phyloP scores from a whole-genome alignment of 1,140 invertebrate species.

The Chironomus striatipennis region DNA sequence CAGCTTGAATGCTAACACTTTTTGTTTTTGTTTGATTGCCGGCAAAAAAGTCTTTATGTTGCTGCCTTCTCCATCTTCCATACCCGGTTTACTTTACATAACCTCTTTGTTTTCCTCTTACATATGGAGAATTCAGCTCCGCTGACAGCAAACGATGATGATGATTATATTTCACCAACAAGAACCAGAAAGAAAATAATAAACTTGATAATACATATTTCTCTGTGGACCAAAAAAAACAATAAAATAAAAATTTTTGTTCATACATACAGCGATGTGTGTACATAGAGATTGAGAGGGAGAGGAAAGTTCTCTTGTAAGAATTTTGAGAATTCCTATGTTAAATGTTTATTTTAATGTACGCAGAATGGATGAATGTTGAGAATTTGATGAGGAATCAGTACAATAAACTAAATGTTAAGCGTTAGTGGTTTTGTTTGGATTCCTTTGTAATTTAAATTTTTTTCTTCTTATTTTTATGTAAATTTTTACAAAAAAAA shows the following conservation, averaged over 20 bases:
- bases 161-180: constrained; percentile 2
- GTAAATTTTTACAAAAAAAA: neutral
- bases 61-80: neutral
- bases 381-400: neutral
- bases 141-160: neutral
- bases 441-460: constrained; percentile 9
- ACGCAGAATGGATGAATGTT: constrained; percentile 14
- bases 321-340: no score
- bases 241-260: no score
- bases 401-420: neutral
- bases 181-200: neutral
- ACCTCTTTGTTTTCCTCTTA: neutral
- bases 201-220: neutral
- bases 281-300: no score
- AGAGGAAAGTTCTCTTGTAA: no score
- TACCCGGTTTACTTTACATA: neutral
- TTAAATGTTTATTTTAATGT: neutral
- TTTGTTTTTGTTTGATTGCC: constrained; percentile 4
- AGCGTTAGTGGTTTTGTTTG: neutral
- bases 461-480: neutral
- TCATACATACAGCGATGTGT: no score
- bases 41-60: constrained; percentile 4
- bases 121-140: neutral
- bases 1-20: neutral
- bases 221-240: no score